phyloP scores from a whole-genome alignment of 2,797 vertebrate species.

The Xiphorhynchus erythropygius region DNA sequence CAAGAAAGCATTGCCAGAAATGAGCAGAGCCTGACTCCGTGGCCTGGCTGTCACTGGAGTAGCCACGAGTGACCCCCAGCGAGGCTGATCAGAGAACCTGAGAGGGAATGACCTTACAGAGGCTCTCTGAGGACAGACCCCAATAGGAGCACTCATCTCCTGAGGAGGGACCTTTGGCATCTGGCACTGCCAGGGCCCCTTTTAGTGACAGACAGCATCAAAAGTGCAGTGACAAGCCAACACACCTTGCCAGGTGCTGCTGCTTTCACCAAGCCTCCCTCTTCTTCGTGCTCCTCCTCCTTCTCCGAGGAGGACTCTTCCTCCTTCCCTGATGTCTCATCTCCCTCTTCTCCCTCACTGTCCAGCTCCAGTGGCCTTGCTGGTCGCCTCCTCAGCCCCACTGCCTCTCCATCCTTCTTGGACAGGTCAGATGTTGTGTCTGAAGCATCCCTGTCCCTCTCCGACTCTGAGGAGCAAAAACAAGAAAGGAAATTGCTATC shows the following conservation, averaged over 20 bases:
- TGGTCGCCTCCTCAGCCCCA: slow-evolving; percentile 82
- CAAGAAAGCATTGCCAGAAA: slow-evolving; percentile 35
- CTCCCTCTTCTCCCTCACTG: slow-evolving; percentile 94
- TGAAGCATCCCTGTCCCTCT: slow-evolving; percentile 79
- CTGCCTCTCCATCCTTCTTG: slow-evolving; percentile 83
- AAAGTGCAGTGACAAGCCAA: background rate
- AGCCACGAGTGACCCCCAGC: background rate
- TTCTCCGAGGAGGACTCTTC: slow-evolving; percentile 79
- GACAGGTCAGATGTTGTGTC: slow-evolving; percentile 83
- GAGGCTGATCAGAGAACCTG: background rate
- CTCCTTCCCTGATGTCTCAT: slow-evolving; percentile 85
- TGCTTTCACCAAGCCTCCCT: slow-evolving; percentile 72
- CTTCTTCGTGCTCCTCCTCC: slow-evolving; percentile 81
- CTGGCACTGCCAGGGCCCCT: background rate
- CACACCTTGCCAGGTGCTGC: slow-evolving; percentile 79
- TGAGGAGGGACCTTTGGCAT: background rate
- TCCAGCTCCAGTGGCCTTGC: slow-evolving; percentile 89
- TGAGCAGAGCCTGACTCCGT: background rate
- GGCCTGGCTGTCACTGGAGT: background rate
- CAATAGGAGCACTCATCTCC: background rate
- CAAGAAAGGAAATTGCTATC: background rate
- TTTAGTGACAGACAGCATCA: background rate
- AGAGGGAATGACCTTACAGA: background rate
- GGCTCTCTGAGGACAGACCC: background rate
- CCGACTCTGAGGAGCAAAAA: slow-evolving; percentile 68